Evolutionary conservation across 2,113 vertebrate species (phyloP), one percentile per base, ranked within the genome.

Genomic region (Tychaedon coryphoeus): DNA sequence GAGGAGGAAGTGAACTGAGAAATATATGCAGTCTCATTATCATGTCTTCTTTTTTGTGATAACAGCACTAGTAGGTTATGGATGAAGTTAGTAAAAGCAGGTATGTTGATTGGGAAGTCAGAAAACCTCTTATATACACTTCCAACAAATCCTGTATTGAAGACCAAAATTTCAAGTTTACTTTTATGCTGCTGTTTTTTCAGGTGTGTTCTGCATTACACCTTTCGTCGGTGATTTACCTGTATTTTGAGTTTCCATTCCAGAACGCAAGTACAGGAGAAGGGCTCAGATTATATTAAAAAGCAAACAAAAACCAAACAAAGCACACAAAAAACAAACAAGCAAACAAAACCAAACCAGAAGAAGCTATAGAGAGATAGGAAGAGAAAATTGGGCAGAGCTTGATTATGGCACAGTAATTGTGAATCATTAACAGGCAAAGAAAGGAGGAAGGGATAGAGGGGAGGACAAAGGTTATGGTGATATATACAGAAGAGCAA

Each of bases 361-460:
- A 53, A 58, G 67, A 76, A 79, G 20, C 40, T 76, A 26, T 10
- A 53, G 45, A 87, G 28, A 56, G 6, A 42, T 20, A 80, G 58
- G 36, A 90, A 73, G 33, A 86, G 47, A 86, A 78, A 70, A 64
- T 54, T 80, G 60, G 47, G 31, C 75, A 86, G 65, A 89, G 53
- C 43, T 91, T 78, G 34, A 50, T 72, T 40, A 45, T 5, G 1
- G 65, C 54, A 93, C 73, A 60, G 31, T 86, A 81, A 89, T 26
- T 69, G 86, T 81, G 45, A 95, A 97, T 95, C 48, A 95, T 97
- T 96, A 95, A 97, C 91, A 78, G 70, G 42, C 31, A 91, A 81
- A 77, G 43, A 89, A 93, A 83, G n/a, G 36, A 81, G 53, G 76
- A 86, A 84, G 28, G 65, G 61, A 33, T 71, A 81, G 43, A 48